Conservation (phyloP, 2,113 vertebrate species). For the Corydoras maculifer region DNA sequence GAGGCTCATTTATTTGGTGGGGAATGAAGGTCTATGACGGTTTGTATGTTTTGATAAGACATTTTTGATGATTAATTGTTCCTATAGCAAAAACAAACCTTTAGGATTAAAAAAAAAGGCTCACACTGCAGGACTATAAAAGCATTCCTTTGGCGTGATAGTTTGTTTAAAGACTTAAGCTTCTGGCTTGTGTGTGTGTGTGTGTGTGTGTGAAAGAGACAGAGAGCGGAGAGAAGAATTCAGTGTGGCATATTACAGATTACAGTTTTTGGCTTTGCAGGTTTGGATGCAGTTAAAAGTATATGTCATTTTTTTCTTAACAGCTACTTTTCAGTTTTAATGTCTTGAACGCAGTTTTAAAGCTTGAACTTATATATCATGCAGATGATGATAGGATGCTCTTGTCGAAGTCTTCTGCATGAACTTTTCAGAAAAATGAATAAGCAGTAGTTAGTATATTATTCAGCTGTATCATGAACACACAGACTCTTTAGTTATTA, state of each 20-base stretch:
- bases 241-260: not conserved
- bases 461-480: too few relatives aligned
- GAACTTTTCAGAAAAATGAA: too few relatives aligned
- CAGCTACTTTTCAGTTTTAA: not conserved
- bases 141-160: slow-evolving; percentile 41
- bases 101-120: slow-evolving; percentile 2
- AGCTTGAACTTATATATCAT: not conserved
- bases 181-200: slow-evolving; percentile 3
- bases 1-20: not conserved
- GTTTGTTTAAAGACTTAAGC: slow-evolving; percentile 28
- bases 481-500: too few relatives aligned
- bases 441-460: too few relatives aligned
- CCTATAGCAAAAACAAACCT: not conserved
- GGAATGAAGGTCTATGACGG: not conserved
- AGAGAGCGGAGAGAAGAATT: too few relatives aligned
- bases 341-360: not conserved
- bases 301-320: not conserved
- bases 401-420: too few relatives aligned
- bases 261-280: not conserved
- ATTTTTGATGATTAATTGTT: slow-evolving; percentile 5
- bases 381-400: not conserved
- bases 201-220: not conserved
- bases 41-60: slow-evolving; percentile 6
- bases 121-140: slow-evolving; percentile 32
- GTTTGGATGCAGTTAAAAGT: not conserved